Evolutionary conservation across 2,888 invertebrate species (phyloP), one percentile per base, ranked within the genome.

Genomic region (Heliconius aoede): DNA sequence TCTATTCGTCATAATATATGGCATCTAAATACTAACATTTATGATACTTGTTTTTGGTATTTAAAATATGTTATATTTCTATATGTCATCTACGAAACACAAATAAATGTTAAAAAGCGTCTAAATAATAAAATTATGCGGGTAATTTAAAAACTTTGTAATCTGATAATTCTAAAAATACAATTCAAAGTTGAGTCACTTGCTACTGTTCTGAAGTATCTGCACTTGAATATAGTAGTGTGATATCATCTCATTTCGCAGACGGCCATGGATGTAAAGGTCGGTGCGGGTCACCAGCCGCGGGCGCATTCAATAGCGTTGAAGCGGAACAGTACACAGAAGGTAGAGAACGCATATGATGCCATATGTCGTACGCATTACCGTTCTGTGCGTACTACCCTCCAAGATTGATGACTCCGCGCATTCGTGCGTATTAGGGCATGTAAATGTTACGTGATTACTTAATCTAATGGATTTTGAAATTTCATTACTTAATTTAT

Each of bases 341-440:
- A 73, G 58, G 82, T 82, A 83, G 84, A 85, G 85, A 84, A 77
- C 77, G 80, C 85, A 78, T 85, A 81, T 82, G 86, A 88, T 86
- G 93, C 94, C 94, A 94, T 94, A 94, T 94, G 94, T 89, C 88
- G 87, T 73, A 86, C 88, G 87, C 94, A 94, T 94, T 93, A 93
- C 87, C 86, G 86, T 83, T 82, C 80, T 81, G 82, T 82, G 82
- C 81, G 81, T 83, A 85, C 86, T 85, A 79, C 93, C 93, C 89
- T 89, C 85, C 83, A 91, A 92, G 94, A 94, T 94, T 94, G 94
- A 94, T 93, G 92, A 88, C 88, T 86, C 84, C 85, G 83, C 86
- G 87, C 89, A 94, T 93, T 94, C 88, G 88, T 90, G 90, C 84
- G 92, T 93, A 94, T 89, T 89, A 90, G 90, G 89, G 89, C 94